Base-by-base conservation (phyloP, 1,140 invertebrate species). In the Andrena cerasifolii region DNA sequence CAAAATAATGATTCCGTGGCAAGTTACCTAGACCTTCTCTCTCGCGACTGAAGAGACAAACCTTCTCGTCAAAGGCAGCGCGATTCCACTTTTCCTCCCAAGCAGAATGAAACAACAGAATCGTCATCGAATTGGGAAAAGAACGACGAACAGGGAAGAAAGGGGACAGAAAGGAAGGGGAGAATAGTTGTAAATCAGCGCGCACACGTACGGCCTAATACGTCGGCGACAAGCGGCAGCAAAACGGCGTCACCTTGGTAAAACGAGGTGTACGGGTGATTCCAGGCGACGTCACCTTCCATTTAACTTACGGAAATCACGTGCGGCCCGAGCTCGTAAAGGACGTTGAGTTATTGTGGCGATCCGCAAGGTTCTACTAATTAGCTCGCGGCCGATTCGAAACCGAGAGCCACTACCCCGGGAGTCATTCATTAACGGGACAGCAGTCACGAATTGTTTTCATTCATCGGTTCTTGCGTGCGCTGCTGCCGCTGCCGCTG, bases 371-470 rank as follows among this genome's bases (percentile, higher is more conserved):
- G 83, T 87, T 88, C 81, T 83, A 86, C 87, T 90, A 92, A 92
- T 91, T 91, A 91, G 89, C 88, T 89, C 88, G 86, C 82, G 84
- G 83, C 84, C 88, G 87, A 90, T 90, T 91, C 89, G 86, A 88
- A 90, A 90, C 88, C 89, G 86, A 90, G 72, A 79, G 72, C 89
- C 88, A 89, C 88, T 87, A 89, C 86, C 82, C 82, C 80, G 83
- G 83, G 86, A 89, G 87, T 83, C 83, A 85, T 90, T 88, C 84
- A 85, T 89, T 90, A 89, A 86, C 82, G 83, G 87, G 82, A 84
- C 83, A 82, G 80, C 80, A 83, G 83, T 85, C 82, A 86, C 86
- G 82, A 89, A 89, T 90, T 88, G 83, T 90, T 91, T 91, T 91
- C 91, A 92, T 92, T 92, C 90, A 92, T 90, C 83, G 86, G 88